Percentiles rank a stretch among this genome's conserved stretches.
Evolutionary conservation across 2,888 invertebrate genomes (phyloP).

Genomic region (Alloscopus bannaensis): DNA sequence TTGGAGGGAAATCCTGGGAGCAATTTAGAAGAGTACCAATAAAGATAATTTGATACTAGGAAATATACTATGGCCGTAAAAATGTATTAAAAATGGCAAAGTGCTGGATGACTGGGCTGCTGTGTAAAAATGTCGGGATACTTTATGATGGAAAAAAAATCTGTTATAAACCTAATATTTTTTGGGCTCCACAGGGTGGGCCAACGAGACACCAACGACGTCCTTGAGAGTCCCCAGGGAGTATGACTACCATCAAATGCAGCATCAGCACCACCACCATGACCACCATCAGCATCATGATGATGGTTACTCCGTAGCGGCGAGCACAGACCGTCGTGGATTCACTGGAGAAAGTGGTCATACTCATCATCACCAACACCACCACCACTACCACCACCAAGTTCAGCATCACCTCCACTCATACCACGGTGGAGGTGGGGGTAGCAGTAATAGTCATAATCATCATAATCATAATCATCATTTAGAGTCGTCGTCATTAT

Average conservation of each 20-base stretch:
- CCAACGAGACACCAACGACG: constrained; percentile 53
- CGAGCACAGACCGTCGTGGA: constrained; percentile 16
- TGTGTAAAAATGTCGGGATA: too few species aligned
- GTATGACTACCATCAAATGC: constrained; percentile 27
- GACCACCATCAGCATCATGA: constrained; percentile 27
- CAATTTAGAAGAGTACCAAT: too few species aligned
- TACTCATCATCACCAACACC: constrained; percentile 5
- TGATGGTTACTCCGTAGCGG: constrained; percentile 26
- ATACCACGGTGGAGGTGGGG: constrained; percentile 5
- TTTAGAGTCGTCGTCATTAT: constrained; percentile 26
- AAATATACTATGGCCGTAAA: too few species aligned
- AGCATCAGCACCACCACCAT: constrained; percentile 29
- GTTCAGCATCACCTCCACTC: constrained; percentile 7
- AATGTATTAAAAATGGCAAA: too few species aligned
- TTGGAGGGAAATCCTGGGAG: too few species aligned
- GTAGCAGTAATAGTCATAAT: constrained; percentile 33
- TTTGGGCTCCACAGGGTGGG: constrained; percentile 36
- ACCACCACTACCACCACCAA: constrained; percentile 15
- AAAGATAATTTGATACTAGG: too few species aligned
- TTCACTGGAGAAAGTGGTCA: constrained; percentile 1
- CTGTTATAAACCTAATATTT: too few species aligned
- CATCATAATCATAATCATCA: constrained; percentile 34
- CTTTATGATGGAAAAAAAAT: not conserved
- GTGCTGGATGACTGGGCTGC: too few species aligned
- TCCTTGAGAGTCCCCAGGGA: constrained; percentile 52